phyloP scores from a whole-genome alignment of 1,140 invertebrate species.

The Plectus sambesii region DNA sequence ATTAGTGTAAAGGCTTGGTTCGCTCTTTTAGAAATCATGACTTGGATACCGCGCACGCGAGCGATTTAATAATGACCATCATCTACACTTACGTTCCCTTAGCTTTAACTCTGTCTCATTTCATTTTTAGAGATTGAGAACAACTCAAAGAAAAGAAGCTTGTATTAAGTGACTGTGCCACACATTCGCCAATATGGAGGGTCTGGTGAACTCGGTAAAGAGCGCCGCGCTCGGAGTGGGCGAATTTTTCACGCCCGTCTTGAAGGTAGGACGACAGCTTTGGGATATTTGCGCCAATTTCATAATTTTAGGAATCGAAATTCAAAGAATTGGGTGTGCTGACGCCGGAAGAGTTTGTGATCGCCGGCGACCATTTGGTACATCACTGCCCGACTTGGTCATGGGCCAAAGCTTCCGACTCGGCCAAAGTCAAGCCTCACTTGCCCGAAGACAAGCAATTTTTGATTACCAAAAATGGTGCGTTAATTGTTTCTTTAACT shows the following conservation, averaged over 20 bases:
- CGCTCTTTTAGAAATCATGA: no score
- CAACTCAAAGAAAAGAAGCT: no score
- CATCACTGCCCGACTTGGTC: conserved; percentile 99
- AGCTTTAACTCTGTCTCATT: no score
- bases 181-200: no score
- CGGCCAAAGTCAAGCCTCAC: conserved; percentile 51
- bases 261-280: conserved; percentile 61
- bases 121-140: no score
- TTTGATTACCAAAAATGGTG: conserved; percentile 84
- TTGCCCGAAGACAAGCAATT: conserved; percentile 76
- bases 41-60: no score
- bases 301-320: conserved; percentile 71
- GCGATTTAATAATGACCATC: no score
- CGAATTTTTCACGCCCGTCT: conserved; percentile 84
- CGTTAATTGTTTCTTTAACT: no score
- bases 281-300: conserved; percentile 11
- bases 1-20: no score
- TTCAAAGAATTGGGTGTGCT: conserved; percentile 95
- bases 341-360: conserved; percentile 83
- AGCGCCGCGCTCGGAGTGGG: conserved; percentile 84
- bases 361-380: conserved; percentile 92
- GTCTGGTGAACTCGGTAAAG: conserved; percentile 85
- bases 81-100: no score
- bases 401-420: conserved; percentile 76
- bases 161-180: no score